Evolutionary conservation across 2,113 vertebrate species (phyloP).

Genomic region (Gallinago undulata): DNA sequence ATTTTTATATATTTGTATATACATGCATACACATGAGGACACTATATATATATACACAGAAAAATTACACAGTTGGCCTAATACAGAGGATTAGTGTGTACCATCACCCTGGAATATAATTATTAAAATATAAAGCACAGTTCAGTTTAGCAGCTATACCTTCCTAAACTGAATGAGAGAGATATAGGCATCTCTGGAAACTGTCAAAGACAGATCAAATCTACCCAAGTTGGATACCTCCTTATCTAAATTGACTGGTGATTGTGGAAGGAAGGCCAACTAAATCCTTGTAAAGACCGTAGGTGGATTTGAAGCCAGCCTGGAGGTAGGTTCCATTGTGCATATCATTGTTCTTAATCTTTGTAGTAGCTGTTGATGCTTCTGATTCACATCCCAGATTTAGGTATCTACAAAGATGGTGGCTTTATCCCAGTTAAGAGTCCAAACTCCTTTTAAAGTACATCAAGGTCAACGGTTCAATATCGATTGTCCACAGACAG

Average conservation of each 20-base stretch:
- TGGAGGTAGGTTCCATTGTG: not conserved
- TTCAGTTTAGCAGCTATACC: not conserved
- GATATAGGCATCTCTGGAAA: not conserved
- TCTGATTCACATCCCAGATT: not conserved
- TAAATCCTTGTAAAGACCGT: not conserved
- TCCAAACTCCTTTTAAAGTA: not conserved
- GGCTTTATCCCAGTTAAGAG: not conserved
- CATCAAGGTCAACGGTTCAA: not conserved
- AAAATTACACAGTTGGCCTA: not conserved
- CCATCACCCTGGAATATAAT: not conserved
- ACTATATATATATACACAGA: no score
- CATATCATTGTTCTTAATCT: not conserved
- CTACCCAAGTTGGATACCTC: not conserved
- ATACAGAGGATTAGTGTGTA: not conserved
- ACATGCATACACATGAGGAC: not conserved
- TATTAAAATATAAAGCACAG: not conserved
- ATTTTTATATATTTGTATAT: not conserved
- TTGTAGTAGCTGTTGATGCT: not conserved
- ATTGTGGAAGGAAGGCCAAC: not conserved
- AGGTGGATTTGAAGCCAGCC: not conserved
- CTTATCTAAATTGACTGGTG: not conserved
- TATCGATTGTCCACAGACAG: not conserved
- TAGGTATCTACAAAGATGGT: not conserved
- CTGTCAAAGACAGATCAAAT: not conserved
- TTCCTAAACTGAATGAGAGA: not conserved